A percentile compares a stretch with the other conserved stretches of the same genome.
phyloP scores from a whole-genome alignment of 1,140 invertebrate genomes.

The Atta texana region DNA sequence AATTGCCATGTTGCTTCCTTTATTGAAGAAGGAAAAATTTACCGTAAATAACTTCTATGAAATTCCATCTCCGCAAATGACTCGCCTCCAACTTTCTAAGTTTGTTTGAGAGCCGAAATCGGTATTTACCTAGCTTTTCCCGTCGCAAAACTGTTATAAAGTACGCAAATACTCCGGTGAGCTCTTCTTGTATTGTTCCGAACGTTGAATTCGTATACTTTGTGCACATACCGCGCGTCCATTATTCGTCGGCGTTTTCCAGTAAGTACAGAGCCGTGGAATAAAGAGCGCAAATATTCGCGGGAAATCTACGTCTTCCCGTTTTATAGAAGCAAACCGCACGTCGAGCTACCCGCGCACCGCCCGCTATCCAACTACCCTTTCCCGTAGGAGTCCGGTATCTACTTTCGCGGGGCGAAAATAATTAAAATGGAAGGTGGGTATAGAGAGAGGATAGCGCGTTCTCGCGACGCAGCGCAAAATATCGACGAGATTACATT shows the following conservation, averaged over 20 bases:
- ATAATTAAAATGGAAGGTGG: constrained; percentile 84
- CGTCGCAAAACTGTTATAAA: constrained; percentile 67
- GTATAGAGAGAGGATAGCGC: constrained; percentile 50
- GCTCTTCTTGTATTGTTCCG: constrained; percentile 57
- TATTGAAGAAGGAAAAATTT: constrained; percentile 33
- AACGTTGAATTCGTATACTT: constrained; percentile 59
- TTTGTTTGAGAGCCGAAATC: constrained; percentile 50
- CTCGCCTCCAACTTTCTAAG: constrained; percentile 37
- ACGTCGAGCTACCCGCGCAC: not conserved
- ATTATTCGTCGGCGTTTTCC: constrained; percentile 76
- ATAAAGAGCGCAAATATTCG: constrained; percentile 82
- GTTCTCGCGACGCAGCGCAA: constrained; percentile 79
- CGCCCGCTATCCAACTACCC: constrained; percentile 5
- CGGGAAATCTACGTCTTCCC: constrained; percentile 75
- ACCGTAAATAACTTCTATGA: constrained; percentile 20
- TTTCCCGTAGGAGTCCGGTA: constrained; percentile 62
- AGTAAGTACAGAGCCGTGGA: constrained; percentile 73
- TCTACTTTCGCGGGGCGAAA: constrained; percentile 79
- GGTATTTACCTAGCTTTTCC: constrained; percentile 65
- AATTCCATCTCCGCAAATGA: constrained; percentile 56
- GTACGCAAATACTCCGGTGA: constrained; percentile 66
- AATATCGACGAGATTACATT: constrained; percentile 86
- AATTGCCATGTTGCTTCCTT: constrained; percentile 22
- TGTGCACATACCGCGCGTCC: constrained; percentile 49
- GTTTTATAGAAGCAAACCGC: constrained; percentile 23